Base-by-base conservation (phyloP, 2,888 invertebrate species). In the Phortica okadai region DNA sequence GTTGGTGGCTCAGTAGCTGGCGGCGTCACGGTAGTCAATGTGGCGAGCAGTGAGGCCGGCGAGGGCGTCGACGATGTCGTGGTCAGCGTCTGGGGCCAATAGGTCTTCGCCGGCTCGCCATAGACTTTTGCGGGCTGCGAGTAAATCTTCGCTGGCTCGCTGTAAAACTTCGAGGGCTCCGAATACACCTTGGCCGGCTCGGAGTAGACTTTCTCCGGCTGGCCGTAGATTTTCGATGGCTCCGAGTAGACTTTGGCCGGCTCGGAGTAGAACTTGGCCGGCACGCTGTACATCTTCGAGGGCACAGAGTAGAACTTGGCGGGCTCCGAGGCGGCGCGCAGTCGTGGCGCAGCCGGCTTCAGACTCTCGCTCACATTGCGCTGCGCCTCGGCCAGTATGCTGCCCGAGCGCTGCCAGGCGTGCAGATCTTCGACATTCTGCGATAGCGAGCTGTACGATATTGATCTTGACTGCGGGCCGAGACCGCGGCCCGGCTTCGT, bases 121-220 rank as follows among this genome's bases (percentile, higher is more conserved):
- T 93, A 93, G 0, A 93, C 89, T 82, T 92, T 92, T 0, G 94
- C 93, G 0, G 94, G 94, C 84, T 93, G 92, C 1, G 92, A 90
- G 81, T 93, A 93, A 0, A 92, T 90, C 82, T 93, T 93, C 1
- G 94, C 93, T 0, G 94, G 94, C 85, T 93, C 93, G 21, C 93
- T 92, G 81, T 94, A 94, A 76, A 93, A 92, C 82, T 93, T 93
- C 2, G 93, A 93, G 0, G 94, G 94, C 84, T 94, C 93, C 21
- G 93, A 92, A 83, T 93, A 93, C 0, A 92, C 87, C 81, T 92
- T 92, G 2, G 92, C 91, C 0, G 93, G 92, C 75, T 92, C 92
- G 0, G 92, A 91, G 81, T 93, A 93, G 0, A 93, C 90, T 82
- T 92, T 92, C 1, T 92, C 92, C 0, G 93, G 92, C 77, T 93